Percentiles rank a stretch among this genome's conserved stretches.
Conservation (phyloP, 2,113 vertebrate genomes). For the Pycnonotus jocosus region DNA sequence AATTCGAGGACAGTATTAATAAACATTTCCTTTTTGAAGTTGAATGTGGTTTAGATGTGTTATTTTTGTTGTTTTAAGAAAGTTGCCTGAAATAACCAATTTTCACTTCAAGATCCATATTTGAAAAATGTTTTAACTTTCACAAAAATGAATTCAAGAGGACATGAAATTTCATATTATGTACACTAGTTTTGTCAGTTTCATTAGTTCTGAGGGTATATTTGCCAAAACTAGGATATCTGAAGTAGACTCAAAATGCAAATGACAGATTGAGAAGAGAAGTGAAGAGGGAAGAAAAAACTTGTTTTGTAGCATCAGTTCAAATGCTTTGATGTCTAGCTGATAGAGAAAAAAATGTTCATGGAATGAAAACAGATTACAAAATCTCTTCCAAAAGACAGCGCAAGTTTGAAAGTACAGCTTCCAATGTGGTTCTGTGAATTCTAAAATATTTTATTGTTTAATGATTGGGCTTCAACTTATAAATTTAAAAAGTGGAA, state of each 20-base stretch:
- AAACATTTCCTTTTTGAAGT: background rate
- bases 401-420: background rate
- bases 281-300: background rate
- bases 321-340: background rate
- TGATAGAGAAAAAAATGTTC: background rate
- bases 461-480: background rate
- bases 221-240: conserved; percentile 40
- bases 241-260: conserved; percentile 27
- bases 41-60: background rate
- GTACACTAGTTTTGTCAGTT: conserved; percentile 9
- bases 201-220: background rate
- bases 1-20: background rate
- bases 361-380: background rate
- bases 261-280: conserved; percentile 25
- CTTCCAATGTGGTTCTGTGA: background rate
- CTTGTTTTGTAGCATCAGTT: background rate
- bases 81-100: background rate
- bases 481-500: background rate
- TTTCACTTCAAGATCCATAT: background rate
- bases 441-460: background rate
- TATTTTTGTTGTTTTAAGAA: background rate
- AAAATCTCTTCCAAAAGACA: background rate
- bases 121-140: background rate
- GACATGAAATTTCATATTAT: background rate
- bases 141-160: background rate